Base-by-base conservation (phyloP, 2,113 vertebrate species). In the Dromaius novaehollandiae region DNA sequence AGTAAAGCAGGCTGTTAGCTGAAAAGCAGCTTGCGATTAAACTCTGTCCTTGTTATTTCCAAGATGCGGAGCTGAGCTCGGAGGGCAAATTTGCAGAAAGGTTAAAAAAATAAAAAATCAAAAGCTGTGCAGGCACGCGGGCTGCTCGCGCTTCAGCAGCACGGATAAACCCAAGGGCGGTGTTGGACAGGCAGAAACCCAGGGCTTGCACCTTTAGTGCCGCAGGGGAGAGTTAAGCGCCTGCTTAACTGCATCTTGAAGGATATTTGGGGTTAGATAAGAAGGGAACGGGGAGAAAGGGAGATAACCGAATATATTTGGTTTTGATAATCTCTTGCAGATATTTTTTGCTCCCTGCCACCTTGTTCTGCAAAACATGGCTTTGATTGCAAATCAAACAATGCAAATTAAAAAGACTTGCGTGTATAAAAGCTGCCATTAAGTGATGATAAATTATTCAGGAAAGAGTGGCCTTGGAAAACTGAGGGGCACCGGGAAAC, bases 111-210 rank as follows among this genome's bases (percentile, higher is more conserved):
- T 38, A 38, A 38, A 38, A 38, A 38, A 38, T 38, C 38, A 38
- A 38, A 38, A 38, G 38, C 38, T 38, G 38, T 38, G 38, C 38
- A 8, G 38, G 38, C 38, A 8, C 38, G 38, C 38, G 38, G 38
- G 38, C 38, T 38, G 38, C 38, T 8, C 7, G 38, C 38, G 38
- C 38, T 38, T 38, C 38, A 8, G 38, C 38, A 8, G 38, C 38
- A 38, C 38, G 38, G 38, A 38, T 38, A 38, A 38, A 38, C 38
- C 38, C 38, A 38, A 38, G 38, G 38, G 38, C 38, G 8, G 38
- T 8, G 51, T 1, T 17, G 75, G 1, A 2, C 0, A 42, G 66
- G 0, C 7, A 26, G 71, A 44, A 55, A 53, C 25, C 25, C 24
- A 60, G 65, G 42, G 83, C 15, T 15, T 13, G 50, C 0, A 4